Evolutionary conservation across 2,113 vertebrate species (phyloP), one percentile per base, ranked within the genome.

Genomic region (Chaetodon auriga): DNA sequence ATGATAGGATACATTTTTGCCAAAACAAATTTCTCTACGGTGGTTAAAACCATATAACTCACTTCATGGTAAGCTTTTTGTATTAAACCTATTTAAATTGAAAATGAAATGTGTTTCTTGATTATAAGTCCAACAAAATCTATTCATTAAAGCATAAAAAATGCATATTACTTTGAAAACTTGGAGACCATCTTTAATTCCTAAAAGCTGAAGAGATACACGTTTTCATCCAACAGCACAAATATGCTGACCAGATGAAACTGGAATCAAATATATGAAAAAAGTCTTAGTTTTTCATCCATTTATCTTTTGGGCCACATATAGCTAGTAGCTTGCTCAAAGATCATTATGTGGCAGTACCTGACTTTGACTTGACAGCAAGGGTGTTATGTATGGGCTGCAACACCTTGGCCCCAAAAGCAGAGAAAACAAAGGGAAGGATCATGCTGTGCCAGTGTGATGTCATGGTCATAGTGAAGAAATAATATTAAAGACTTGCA

Each of bases 291-390:
- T n/a, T n/a, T n/a, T n/a, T n/a, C n/a, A n/a, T n/a, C n/a, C n/a
- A n/a, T n/a, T n/a, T n/a, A n/a, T n/a, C n/a, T n/a, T n/a, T n/a
- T n/a, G n/a, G n/a, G n/a, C n/a, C n/a, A n/a, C n/a, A n/a, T n/a
- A n/a, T n/a, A n/a, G n/a, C n/a, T n/a, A 4, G 21, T 3, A 30
- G 3, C 30, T 30, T 30, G 30, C 30, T 2, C 30, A 30, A 30
- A 30, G 30, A 30, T 30, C 30, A 64, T 7, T 41, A 25, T 78
- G 62, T 57, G 79, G 12, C 62, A 68, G 41, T 36, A 49, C n/a
- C 46, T 51, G 41, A 80, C 58, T 69, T 57, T 69, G 19, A 46
- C 69, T 55, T 74, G 30, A 72, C 51, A 53, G 54, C 35, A 45
- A 25, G 23, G 13, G 3, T 55, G 1, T 46, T 51, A 63, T 73